Conservation (phyloP, 2,888 invertebrate species). For the Caenorhabditis becei region DNA sequence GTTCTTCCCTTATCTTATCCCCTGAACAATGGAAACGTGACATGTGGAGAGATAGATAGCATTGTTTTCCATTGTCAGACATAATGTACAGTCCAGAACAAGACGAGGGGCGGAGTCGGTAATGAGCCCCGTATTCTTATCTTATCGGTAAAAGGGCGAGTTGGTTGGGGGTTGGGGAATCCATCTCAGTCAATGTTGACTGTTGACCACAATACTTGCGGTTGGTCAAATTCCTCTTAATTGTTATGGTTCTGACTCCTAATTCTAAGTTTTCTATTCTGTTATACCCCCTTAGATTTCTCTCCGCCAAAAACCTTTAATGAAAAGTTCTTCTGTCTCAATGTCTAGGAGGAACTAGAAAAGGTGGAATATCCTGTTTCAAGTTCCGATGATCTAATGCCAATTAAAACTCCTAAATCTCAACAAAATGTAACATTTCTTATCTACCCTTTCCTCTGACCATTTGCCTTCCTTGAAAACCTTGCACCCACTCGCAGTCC, state of each 20-base stretch:
- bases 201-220: slow-evolving; percentile 25
- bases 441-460: too few relatives aligned
- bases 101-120: slow-evolving; percentile 28
- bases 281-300: background rate
- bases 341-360: background rate
- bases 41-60: slow-evolving; percentile 21
- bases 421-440: too few relatives aligned
- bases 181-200: slow-evolving; percentile 36
- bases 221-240: background rate
- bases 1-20: background rate
- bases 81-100: background rate
- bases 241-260: background rate
- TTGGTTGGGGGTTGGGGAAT: slow-evolving; percentile 17
- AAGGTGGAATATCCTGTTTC: background rate
- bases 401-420: too few relatives aligned
- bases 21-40: background rate
- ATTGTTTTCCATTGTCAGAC: background rate
- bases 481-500: too few relatives aligned
- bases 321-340: too few relatives aligned
- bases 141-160: slow-evolving; percentile 37
- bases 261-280: background rate
- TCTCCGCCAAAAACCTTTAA: background rate
- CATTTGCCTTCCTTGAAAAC: too few relatives aligned
- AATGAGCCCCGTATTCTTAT: slow-evolving; percentile 33
- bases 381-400: too few relatives aligned